These are phyloP conservation scores for Stenodera caucasica DNA, from an alignment of 2,888 invertebrate species.

Conservation along the genomic window DNA sequence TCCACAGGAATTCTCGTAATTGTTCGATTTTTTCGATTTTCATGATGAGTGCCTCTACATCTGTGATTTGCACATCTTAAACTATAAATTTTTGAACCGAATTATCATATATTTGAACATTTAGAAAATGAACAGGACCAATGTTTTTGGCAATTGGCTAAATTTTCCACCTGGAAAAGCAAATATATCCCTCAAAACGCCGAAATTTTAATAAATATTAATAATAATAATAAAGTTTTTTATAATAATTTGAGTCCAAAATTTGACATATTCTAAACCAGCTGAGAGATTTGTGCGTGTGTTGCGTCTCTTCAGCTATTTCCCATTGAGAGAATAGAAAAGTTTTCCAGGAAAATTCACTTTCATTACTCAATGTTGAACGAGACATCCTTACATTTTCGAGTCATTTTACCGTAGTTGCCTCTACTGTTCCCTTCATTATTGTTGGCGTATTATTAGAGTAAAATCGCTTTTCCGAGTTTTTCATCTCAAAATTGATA, in stretches of 20 bases:
- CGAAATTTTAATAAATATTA: not conserved
- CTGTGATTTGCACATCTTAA: slow-evolving; percentile 51
- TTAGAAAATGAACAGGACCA: not conserved
- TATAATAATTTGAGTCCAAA: not conserved
- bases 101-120: slow-evolving; percentile 30
- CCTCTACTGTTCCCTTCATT: slow-evolving; percentile 36
- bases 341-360: too few relatives aligned
- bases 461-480: slow-evolving; percentile 11
- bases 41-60: slow-evolving; percentile 53
- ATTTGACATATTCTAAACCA: not conserved
- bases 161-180: not conserved
- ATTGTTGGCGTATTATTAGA: too few relatives aligned
- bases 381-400: slow-evolving; percentile 36
- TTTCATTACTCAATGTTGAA: too few relatives aligned
- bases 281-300: too few relatives aligned
- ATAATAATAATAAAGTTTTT: too few relatives aligned
- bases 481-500: slow-evolving; percentile 11
- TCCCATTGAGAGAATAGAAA: too few relatives aligned
- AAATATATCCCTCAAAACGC: not conserved
- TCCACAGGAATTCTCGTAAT: not conserved
- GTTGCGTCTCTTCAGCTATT: too few relatives aligned
- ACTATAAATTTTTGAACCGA: slow-evolving; percentile 34
- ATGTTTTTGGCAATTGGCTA: not conserved
- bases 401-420: slow-evolving; percentile 46
- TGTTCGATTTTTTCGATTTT: not conserved